Base-by-base conservation (phyloP, 2,888 invertebrate genomes). In the Mythimna albipuncta region DNA sequence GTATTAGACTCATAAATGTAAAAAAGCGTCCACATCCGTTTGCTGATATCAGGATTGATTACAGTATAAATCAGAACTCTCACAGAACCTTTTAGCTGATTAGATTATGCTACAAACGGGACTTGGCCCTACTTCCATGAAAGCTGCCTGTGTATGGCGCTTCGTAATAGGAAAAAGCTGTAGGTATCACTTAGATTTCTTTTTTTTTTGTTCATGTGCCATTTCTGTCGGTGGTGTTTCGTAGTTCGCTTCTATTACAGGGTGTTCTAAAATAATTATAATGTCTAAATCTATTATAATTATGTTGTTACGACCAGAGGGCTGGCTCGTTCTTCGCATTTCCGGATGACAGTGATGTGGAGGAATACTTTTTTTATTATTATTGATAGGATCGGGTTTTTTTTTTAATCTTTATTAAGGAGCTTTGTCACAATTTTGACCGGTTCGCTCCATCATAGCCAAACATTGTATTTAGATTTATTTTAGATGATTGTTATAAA, bases 11-110 rank as follows among this genome's bases (percentile, higher is more conserved):
- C 71, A 68, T 84, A 70, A 75, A 72, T 83, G 55, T 75, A 75
- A 85, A 81, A 47, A 85, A 79, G 38, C 65, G 64, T 67, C 69
- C 70, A 82, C 79, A 85, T 83, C 41, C 65, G 66, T 72, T 77
- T 67, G 81, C 77, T 84, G 78, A 84, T 84, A 86, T 77, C 75
- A 68, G 76, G 81, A 84, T 86, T 86, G 86, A 84, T 85, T 82
- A 80, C 83, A 76, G 73, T 75, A 86, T 83, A 85, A 83, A 85
- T 85, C 86, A 85, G 72, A 77, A 66, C 79, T 50, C 72, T 77
- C 64, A 54, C 57, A 13, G 65, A 84, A 83, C 76, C 85, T 85
- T 84, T 85, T 85, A 85, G 85, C 83, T 79, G 86, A 85, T 85
- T 86, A 81, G 79, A 81, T 85, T 83, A 84, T 84, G 76, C 72